Base-by-base conservation (phyloP, 2,797 vertebrate species). In the Urophycis tenuis region DNA sequence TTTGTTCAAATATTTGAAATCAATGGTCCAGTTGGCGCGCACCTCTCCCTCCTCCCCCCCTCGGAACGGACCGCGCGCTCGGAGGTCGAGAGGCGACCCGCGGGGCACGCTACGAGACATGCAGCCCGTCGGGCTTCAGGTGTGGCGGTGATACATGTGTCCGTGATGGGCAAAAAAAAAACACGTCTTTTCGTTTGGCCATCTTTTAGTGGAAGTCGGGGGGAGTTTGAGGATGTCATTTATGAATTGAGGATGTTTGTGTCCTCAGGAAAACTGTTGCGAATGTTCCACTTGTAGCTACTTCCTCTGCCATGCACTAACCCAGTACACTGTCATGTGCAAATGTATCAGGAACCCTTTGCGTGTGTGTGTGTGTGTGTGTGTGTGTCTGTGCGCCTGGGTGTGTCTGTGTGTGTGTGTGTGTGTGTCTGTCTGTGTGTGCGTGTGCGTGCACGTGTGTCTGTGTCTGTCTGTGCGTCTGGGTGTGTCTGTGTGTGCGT, bases 1-100 rank as follows among this genome's bases (percentile, higher is more conserved):
- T 32, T 64, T 41, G 76, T 73, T 75, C 25, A 78, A 67, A 80
- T 80, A 83, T 81, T 77, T 79, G n/a, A 73, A 74, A 64, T 70
- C 60, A 45, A 32, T 77, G 72, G 79, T 74, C 71, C 64, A 74
- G 15, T n/a, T 34, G 8, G 10, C 35, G 22, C 22, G 25, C 19
- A 34, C 12, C 8, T 34, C 3, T 33, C 19, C 32, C 1, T 69
- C 11, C 30, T 12, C 30, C 11, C 30, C 4, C 30, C 22, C 60
- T 67, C 60, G 6, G 12, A 29, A 29, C 25, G 25, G 41, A 17
- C 22, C 19, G 22, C 39, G 39, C 12, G 11, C 39, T 41, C 17
- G 11, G 15, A 17, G 15, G 41, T 45, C 14, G 41, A 34, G 7
- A 34, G 7, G 15, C 4, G 14, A 45, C 10, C 4, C 12, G 41